These are phyloP conservation scores for Drosophila nigricruria DNA, from an alignment of 2,888 invertebrate genomes.

Conservation along the genomic window DNA sequence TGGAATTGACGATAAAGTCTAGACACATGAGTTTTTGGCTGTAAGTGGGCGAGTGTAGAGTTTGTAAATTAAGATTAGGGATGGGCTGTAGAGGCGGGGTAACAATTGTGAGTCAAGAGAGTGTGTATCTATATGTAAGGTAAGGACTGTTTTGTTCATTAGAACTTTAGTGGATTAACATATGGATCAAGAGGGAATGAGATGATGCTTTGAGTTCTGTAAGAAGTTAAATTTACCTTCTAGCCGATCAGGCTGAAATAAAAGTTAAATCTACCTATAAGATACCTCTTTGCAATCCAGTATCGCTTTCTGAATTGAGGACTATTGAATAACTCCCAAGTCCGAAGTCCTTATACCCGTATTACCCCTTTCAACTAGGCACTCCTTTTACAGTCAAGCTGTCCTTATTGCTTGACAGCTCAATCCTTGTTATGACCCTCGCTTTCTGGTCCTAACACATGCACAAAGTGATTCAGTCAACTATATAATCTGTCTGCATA, in stretches of 20 bases:
- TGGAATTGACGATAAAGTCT: constrained; percentile 8
- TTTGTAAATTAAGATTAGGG: neutral
- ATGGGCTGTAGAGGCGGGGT: neutral
- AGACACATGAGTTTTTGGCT: constrained; percentile 5
- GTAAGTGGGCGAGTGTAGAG: neutral
- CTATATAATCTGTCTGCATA: constrained; percentile 38
- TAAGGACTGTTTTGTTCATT: too few relatives aligned
- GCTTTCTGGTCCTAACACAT: neutral
- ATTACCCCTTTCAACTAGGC: neutral
- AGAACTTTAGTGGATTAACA: neutral
- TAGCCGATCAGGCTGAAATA: neutral
- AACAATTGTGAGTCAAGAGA: too few relatives aligned
- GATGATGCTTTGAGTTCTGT: neutral
- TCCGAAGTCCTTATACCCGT: neutral
- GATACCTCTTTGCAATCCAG: neutral
- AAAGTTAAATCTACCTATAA: neutral
- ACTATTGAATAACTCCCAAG: neutral
- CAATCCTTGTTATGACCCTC: neutral
- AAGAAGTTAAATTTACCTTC: neutral
- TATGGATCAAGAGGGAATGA: neutral
- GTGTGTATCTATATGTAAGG: neutral
- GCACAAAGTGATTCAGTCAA: constrained; percentile 23
- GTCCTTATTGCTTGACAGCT: constrained; percentile 10
- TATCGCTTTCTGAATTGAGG: neutral
- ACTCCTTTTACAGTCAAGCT: neutral